Evolutionary conservation across 2,797 vertebrate species (phyloP), one percentile per base, ranked within the genome.

Genomic region (Sebastiscus albofasciatus): DNA sequence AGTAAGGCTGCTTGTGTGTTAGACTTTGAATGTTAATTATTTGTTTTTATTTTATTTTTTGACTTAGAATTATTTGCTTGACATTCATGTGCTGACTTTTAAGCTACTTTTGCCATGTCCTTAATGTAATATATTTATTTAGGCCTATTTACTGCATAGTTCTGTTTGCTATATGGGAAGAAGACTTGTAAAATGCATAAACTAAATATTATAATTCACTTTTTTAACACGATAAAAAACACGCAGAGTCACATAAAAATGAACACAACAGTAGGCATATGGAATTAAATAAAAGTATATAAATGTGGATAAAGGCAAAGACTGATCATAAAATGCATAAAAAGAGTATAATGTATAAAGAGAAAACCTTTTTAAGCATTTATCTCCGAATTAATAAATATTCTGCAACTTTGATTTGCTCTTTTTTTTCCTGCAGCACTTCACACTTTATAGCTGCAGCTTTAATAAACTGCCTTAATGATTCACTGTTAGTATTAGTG

Each of bases 401-500:
- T 13, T 29, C 31, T 34, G 22, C 18, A 16, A 20, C 12, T 49
- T 33, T 49, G 16, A 70, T 33, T 46, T 26, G 6, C 46, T 73
- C 2, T 2, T 22, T 3, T 9, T 2, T 1, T 2, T 1, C 6
- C 61, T 20, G 49, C 11, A 67, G 26, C 26, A 6, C 0, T 14
- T 22, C 11, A 9, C 24, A 6, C 13, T 12, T 24, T 1, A 39
- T 6, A 12, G 3, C 16, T 20, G 34, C 67, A 62, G 39, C 20
- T 34, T 34, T 55, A 62, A 61, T 33, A 7, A 71, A 13, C 20
- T 1, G 20, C 20, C 6, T 3, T 62, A 27, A 60, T 34, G 36
- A 26, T 24, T 7, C 42, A 42, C 34, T 62, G 49, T 68, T 42
- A 56, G 61, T 74, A 54, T 73, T 52, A 68, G 39, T 71, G 36